Evolutionary conservation across 2,888 invertebrate genomes (phyloP).

Genomic region (Chymomyza fuscimana): DNA sequence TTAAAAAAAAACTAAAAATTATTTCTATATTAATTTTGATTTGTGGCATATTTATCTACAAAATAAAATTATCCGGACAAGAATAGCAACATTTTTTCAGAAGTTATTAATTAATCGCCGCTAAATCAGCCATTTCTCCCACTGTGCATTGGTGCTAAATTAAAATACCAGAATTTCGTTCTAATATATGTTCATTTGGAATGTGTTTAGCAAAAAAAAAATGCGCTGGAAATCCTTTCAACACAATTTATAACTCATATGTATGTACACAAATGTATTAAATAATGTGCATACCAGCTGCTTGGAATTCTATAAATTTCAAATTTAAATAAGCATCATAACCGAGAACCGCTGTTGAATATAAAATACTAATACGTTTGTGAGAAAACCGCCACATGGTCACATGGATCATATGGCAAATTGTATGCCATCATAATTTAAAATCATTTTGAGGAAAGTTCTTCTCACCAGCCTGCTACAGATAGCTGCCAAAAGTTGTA

Average conservation of each 20-base stretch:
- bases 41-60: too few relatives aligned
- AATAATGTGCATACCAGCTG: neutral
- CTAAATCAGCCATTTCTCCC: too few relatives aligned
- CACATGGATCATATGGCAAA: conserved; percentile 32
- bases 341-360: conserved; percentile 20
- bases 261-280: neutral
- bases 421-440: conserved; percentile 54
- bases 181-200: neutral
- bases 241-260: neutral
- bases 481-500: conserved; percentile 35
- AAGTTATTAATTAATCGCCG: too few relatives aligned
- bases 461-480: conserved; percentile 24
- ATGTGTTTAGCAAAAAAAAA: neutral
- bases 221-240: neutral
- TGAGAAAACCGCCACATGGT: conserved; percentile 40
- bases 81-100: too few relatives aligned
- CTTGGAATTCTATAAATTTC: conserved; percentile 39
- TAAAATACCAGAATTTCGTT: neutral
- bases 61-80: too few relatives aligned
- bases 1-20: too few relatives aligned
- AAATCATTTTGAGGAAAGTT: conserved; percentile 44
- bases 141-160: neutral
- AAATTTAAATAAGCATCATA: conserved; percentile 41
- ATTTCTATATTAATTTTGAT: too few relatives aligned
- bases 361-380: conserved; percentile 20